These are phyloP conservation scores for Sphinx pinastri DNA, from an alignment of 2,888 invertebrate species.

Conservation along the genomic window DNA sequence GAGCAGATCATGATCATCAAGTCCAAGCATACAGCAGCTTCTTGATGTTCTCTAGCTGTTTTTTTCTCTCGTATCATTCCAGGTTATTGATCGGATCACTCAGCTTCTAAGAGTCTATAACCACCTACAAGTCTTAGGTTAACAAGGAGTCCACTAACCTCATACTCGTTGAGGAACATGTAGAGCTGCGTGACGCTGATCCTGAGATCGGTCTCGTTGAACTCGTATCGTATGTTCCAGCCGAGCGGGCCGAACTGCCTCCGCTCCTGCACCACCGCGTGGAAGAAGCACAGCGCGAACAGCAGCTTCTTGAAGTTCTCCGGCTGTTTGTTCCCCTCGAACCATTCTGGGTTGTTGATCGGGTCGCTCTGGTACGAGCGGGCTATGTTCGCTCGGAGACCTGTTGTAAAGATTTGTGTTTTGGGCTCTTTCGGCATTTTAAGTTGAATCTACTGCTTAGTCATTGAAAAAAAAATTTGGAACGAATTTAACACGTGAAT, in stretches of 20 bases:
- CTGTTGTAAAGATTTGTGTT: constrained; percentile 42
- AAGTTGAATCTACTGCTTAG: neutral
- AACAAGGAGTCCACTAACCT: constrained; percentile 64
- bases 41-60: constrained; percentile 90
- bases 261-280: constrained; percentile 95
- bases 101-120: constrained; percentile 91
- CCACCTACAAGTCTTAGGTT: constrained; percentile 84
- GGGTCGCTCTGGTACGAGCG: constrained; percentile 95
- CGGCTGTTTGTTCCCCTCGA: constrained; percentile 90
- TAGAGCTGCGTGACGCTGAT: constrained; percentile 95
- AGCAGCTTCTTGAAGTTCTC: constrained; percentile 92
- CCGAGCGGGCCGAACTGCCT: constrained; percentile 96
- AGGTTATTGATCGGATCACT: constrained; percentile 94
- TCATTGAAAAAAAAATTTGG: too few species aligned
- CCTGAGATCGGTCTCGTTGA: constrained; percentile 96
- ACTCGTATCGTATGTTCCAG: constrained; percentile 98
- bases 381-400: constrained; percentile 91
- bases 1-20: too few species aligned
- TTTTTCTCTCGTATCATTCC: constrained; percentile 94
- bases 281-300: constrained; percentile 96
- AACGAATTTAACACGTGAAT: too few species aligned
- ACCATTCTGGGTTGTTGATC: constrained; percentile 94
- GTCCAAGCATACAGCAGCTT: too few species aligned
- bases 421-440: neutral
- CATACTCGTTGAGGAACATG: constrained; percentile 93